Conservation (phyloP, 2,113 vertebrate species). For the Halcyon senegalensis region DNA sequence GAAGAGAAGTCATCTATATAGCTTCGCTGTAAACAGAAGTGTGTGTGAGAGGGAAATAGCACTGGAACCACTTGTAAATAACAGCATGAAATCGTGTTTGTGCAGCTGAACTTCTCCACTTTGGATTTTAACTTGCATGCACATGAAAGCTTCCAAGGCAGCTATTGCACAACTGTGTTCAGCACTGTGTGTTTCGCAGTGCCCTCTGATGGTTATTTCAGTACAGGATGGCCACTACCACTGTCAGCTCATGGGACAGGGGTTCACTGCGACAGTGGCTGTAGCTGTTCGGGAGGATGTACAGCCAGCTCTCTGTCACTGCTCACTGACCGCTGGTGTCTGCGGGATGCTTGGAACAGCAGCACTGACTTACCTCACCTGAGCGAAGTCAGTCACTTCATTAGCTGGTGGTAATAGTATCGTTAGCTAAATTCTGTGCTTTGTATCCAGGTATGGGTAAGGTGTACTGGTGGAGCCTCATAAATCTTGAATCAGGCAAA, state of each 20-base stretch:
- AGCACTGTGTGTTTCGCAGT: slow-evolving; percentile 53
- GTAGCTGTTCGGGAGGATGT: neutral
- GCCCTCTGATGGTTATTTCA: slow-evolving; percentile 56
- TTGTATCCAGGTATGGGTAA: neutral
- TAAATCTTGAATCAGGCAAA: neutral
- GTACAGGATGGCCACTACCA: neutral
- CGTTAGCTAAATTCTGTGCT: neutral
- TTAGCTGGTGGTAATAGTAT: neutral
- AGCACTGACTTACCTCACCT: neutral
- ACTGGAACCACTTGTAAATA: neutral
- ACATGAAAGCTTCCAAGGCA: neutral
- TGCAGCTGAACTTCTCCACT: neutral
- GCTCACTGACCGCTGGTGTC: neutral
- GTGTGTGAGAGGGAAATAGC: neutral
- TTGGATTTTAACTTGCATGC: neutral
- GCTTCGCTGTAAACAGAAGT: slow-evolving; percentile 10
- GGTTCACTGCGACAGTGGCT: neutral
- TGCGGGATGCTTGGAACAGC: neutral
- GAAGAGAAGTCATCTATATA: neutral
- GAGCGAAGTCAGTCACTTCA: neutral
- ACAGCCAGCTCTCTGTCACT: neutral
- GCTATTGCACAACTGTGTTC: neutral
- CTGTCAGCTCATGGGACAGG: neutral
- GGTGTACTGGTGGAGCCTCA: neutral
- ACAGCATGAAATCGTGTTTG: neutral